These are phyloP conservation scores for Sycophila texana DNA, from an alignment of 2,888 invertebrate species.

Conservation along the genomic window DNA sequence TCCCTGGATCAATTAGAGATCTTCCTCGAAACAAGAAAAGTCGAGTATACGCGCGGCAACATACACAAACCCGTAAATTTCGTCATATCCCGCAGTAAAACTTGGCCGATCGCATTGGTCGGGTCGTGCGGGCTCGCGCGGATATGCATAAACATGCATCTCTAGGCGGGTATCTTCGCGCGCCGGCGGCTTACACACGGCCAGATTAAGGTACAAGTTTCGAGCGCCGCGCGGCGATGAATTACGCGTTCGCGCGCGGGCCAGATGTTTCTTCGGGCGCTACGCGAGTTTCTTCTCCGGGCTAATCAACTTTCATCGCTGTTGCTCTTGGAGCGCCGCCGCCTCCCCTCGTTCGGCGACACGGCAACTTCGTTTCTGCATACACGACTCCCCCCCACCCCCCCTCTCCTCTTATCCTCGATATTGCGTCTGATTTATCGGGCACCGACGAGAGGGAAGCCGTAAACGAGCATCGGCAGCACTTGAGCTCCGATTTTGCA, in stretches of 20 bases:
- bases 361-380: slow-evolving; percentile 12
- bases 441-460: neutral
- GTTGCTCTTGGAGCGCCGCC: neutral
- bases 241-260: slow-evolving; percentile 59
- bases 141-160: too few relatives aligned
- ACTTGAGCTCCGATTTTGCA: slow-evolving; percentile 7
- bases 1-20: too few relatives aligned
- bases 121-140: neutral
- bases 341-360: neutral
- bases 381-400: neutral
- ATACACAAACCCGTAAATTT: too few relatives aligned
- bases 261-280: slow-evolving; percentile 40
- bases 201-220: slow-evolving; percentile 68
- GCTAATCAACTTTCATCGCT: slow-evolving; percentile 49
- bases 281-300: slow-evolving; percentile 37
- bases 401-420: neutral
- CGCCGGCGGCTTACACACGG: slow-evolving; percentile 55
- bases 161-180: neutral
- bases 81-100: neutral
- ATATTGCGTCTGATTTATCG: slow-evolving; percentile 20
- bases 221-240: slow-evolving; percentile 63
- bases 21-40: too few relatives aligned
- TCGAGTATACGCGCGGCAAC: too few relatives aligned
- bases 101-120: neutral
- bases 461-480: neutral